Evolutionary conservation across 2,888 invertebrate species (phyloP).

Genomic region (Cryptus viduatorius): DNA sequence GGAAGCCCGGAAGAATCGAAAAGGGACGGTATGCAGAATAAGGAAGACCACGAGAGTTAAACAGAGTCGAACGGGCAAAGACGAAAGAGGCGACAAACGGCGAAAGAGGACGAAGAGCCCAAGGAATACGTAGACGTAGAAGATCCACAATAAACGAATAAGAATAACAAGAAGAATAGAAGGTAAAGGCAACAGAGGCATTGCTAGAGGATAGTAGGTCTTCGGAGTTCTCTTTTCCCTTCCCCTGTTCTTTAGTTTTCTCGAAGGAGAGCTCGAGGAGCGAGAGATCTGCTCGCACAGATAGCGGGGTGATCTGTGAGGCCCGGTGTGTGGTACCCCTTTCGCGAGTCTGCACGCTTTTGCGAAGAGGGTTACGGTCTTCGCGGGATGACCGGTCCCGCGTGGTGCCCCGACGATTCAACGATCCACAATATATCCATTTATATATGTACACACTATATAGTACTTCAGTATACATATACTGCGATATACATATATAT

Average conservation of each 20-base stretch:
- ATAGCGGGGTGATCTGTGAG: conserved; percentile 85
- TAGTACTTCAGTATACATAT: neutral
- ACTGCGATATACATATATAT: neutral
- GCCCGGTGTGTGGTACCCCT: conserved; percentile 85
- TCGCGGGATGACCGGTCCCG: conserved; percentile 47
- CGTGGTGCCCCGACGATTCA: conserved; percentile 50
- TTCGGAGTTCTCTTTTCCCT: conserved; percentile 36
- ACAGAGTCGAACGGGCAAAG: conserved; percentile 53
- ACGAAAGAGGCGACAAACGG: conserved; percentile 58
- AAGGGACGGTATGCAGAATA: conserved; percentile 46
- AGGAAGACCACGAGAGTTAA: conserved; percentile 59
- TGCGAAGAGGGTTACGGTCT: conserved; percentile 69
- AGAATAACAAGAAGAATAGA: conserved; percentile 60
- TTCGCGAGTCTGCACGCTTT: conserved; percentile 81
- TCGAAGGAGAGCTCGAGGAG: conserved; percentile 64
- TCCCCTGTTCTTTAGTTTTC: conserved; percentile 47
- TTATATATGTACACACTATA: conserved; percentile 8
- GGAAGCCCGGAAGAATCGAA: conserved; percentile 31
- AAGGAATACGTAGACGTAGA: conserved; percentile 60
- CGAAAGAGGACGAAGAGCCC: conserved; percentile 59
- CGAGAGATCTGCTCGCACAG: conserved; percentile 80
- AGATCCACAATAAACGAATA: conserved; percentile 63
- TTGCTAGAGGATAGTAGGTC: conserved; percentile 62
- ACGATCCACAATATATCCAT: conserved; percentile 15
- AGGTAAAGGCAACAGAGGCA: conserved; percentile 47